Evolutionary conservation across 2,888 invertebrate genomes (phyloP).

Genomic region (Macropis europaea): DNA sequence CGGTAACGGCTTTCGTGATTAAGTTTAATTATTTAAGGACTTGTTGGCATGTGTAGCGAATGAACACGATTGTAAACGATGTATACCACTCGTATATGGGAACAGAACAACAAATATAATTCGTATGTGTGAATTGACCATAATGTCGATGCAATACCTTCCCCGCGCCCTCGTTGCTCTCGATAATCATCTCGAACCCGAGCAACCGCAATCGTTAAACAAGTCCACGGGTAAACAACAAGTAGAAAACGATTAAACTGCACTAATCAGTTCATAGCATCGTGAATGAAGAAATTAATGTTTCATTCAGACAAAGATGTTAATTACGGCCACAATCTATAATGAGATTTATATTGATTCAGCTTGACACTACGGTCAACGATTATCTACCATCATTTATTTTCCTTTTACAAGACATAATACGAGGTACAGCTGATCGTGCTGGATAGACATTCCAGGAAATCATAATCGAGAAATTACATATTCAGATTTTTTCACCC

Average conservation of each 20-base stretch:
- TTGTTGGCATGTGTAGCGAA: neutral
- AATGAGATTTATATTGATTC: neutral
- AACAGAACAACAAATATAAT: conserved; percentile 41
- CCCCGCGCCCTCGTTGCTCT: neutral
- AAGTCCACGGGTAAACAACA: neutral
- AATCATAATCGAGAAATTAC: too few relatives aligned
- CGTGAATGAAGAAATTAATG: conserved; percentile 6
- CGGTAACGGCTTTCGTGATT: conserved; percentile 33
- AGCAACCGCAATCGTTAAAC: neutral
- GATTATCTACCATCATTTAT: conserved; percentile 1
- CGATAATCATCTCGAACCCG: conserved; percentile 6
- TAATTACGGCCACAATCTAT: conserved; percentile 19
- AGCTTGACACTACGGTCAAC: neutral
- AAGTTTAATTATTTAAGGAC: conserved; percentile 23
- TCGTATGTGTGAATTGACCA: conserved; percentile 24
- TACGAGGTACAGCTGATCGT: neutral
- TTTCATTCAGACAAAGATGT: conserved; percentile 9
- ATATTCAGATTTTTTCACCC: too few relatives aligned
- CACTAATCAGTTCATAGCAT: neutral
- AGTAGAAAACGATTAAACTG: neutral
- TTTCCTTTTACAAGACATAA: neutral
- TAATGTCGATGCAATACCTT: neutral
- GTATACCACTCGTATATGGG: conserved; percentile 23
- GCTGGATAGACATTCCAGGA: neutral
- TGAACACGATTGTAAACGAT: conserved; percentile 33